A percentile compares a stretch with the other conserved stretches of the same genome.
phyloP scores from a whole-genome alignment of 2,888 invertebrate genomes.

The Aphelenchoides bicaudatus region DNA sequence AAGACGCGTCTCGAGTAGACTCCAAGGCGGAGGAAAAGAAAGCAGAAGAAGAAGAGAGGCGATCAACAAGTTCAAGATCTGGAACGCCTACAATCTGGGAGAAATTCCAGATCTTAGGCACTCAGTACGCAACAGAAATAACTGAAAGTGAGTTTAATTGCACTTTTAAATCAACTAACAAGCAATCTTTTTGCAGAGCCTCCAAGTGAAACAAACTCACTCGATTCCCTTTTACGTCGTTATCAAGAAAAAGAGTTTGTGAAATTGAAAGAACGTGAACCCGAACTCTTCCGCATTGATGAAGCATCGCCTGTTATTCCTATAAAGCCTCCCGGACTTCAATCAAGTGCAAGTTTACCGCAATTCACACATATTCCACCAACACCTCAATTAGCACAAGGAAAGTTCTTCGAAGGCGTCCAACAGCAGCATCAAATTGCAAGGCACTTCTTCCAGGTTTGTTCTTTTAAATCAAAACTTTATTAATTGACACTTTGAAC shows the following conservation, averaged over 20 bases:
- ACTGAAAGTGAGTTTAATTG: too few species aligned
- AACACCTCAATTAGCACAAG: not conserved
- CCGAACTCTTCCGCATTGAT: slow-evolving; percentile 12
- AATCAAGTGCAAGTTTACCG: not conserved
- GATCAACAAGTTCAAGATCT: slow-evolving; percentile 26
- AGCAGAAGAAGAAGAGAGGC: slow-evolving; percentile 10
- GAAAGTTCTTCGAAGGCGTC: too few species aligned
- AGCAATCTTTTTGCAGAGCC: slow-evolving; percentile 2
- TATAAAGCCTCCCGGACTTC: not conserved
- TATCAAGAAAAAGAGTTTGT: slow-evolving; percentile 17
- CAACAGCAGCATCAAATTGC: too few species aligned
- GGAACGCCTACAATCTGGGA: slow-evolving; percentile 58
- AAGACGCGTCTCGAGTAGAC: not conserved
- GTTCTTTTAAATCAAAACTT: too few species aligned
- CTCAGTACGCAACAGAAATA: slow-evolving; percentile 45
- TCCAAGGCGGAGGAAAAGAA: not conserved
- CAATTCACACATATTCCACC: slow-evolving; percentile 13
- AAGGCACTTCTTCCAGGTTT: too few species aligned
- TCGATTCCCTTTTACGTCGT: slow-evolving; percentile 14
- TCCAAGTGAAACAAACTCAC: slow-evolving; percentile 13
- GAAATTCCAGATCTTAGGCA: slow-evolving; percentile 51
- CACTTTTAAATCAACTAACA: not conserved
- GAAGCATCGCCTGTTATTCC: not conserved
- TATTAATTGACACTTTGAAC: too few species aligned
- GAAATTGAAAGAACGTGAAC: slow-evolving; percentile 9